These are phyloP conservation scores for Gobionotothen gibberifrons DNA, from an alignment of 2,797 vertebrate species.

Conservation along the genomic window DNA sequence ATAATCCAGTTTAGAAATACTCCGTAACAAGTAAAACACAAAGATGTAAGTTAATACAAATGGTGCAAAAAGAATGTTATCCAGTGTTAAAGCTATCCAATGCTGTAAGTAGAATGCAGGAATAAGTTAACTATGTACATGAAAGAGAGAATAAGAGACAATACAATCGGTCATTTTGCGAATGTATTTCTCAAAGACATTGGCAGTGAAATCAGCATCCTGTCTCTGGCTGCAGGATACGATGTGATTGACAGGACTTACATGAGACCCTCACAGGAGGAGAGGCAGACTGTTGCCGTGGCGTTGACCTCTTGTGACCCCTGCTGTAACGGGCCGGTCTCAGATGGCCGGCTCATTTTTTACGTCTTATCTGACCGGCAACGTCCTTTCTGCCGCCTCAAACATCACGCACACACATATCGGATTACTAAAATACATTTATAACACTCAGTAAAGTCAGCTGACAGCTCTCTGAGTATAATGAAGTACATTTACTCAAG, in stretches of 20 bases:
- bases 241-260: conserved; percentile 66
- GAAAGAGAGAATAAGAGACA: no score
- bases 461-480: conserved; percentile 49
- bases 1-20: no score
- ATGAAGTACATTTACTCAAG: no score
- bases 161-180: no score
- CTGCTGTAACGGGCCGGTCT: conserved; percentile 59
- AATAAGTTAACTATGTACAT: no score
- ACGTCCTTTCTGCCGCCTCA: conserved; percentile 10
- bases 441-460: not conserved
- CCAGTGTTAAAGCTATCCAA: no score
- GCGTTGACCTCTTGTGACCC: conserved; percentile 68
- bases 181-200: not conserved
- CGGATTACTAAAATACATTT: conserved; percentile 30
- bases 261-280: conserved; percentile 29
- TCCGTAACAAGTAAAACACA: no score
- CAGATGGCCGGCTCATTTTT: conserved; percentile 74
- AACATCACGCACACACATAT: conserved; percentile 36
- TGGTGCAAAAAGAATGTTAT: no score
- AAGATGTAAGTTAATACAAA: no score
- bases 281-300: conserved; percentile 57
- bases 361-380: conserved; percentile 70
- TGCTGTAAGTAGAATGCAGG: no score
- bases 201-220: conserved; percentile 5
- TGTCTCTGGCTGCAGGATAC: conserved; percentile 47